These are phyloP conservation scores for Anorthoa munda DNA, from an alignment of 2,888 invertebrate species.

Conservation along the genomic window DNA sequence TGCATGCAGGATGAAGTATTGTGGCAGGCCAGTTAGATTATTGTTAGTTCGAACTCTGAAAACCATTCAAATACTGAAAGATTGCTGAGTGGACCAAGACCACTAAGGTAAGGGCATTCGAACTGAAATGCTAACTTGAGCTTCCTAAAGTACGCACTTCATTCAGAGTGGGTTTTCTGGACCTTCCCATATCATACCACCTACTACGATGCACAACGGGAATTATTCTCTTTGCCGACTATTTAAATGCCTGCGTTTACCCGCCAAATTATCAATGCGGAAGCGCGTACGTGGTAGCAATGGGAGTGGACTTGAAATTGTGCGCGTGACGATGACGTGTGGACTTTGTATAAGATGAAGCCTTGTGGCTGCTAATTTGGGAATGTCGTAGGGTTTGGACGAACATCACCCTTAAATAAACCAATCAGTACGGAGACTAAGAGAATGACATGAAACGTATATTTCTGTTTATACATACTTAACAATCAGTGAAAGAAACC, in stretches of 20 bases:
- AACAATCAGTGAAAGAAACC: too few species aligned
- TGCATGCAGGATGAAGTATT: too few species aligned
- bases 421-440: too few species aligned
- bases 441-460: too few species aligned
- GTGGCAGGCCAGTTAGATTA: too few species aligned
- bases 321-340: slow-evolving; percentile 13
- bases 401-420: neutral
- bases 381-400: fast-evolving
- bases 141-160: too few species aligned
- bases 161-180: slow-evolving; percentile 27
- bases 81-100: too few species aligned
- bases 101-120: too few species aligned
- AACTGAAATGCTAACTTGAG: too few species aligned
- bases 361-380: neutral
- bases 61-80: too few species aligned
- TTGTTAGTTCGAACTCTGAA: too few species aligned
- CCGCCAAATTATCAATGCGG: slow-evolving; percentile 57
- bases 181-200: fast-evolving
- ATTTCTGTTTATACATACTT: too few species aligned
- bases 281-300: slow-evolving; percentile 49
- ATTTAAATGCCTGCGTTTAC: slow-evolving; percentile 59
- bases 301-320: slow-evolving; percentile 44
- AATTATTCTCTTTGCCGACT: slow-evolving; percentile 58
- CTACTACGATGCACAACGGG: slow-evolving; percentile 34
- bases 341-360: neutral